phyloP scores from a whole-genome alignment of 2,113 vertebrate species.

The Muscicapa adusta region DNA sequence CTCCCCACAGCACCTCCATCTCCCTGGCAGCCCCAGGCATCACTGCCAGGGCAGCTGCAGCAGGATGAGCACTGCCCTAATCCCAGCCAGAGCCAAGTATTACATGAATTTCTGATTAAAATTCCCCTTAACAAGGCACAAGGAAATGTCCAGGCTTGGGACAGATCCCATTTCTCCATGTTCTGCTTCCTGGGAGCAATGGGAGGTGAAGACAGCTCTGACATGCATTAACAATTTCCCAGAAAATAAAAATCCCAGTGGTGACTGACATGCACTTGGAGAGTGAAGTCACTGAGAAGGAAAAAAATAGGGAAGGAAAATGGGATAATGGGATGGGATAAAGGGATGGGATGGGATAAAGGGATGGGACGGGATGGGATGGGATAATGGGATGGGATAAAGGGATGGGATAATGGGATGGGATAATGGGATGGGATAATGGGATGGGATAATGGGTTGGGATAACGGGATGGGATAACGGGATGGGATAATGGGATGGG shows the following conservation, averaged over 20 bases:
- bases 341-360: not conserved
- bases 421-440: not conserved
- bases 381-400: not conserved
- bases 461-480: too few relatives aligned
- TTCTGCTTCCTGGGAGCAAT: not conserved
- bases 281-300: not conserved
- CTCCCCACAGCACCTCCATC: rapidly evolving
- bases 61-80: not conserved
- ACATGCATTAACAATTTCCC: not conserved
- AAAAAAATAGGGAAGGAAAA: not conserved
- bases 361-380: not conserved
- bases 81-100: not conserved
- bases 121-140: not conserved
- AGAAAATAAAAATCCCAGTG: not conserved
- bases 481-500: too few relatives aligned
- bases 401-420: not conserved
- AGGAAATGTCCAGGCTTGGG: not conserved
- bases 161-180: rapidly evolving
- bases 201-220: not conserved
- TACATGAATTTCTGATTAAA: not conserved
- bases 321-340: not conserved
- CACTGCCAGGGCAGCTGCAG: rapidly evolving
- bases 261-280: not conserved
- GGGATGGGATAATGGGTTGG: too few relatives aligned
- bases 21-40: not conserved